These are phyloP conservation scores for Lepisosteus oculatus DNA, from an alignment of 2,113 vertebrate genomes.

Conservation along the genomic window DNA sequence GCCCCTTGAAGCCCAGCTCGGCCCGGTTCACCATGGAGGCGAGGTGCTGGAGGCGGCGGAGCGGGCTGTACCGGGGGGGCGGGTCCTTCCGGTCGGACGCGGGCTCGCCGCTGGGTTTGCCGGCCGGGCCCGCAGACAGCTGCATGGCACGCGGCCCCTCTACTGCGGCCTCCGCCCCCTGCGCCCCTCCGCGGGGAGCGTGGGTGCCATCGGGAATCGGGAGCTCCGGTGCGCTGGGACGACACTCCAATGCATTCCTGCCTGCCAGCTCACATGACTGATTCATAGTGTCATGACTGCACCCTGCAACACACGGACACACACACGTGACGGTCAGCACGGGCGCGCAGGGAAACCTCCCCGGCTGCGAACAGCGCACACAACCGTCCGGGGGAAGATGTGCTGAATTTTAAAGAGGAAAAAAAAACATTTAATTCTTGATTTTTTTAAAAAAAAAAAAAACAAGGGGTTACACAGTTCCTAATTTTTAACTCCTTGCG, in stretches of 20 bases:
- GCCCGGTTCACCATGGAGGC: conserved; percentile 82
- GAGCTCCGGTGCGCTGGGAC: conserved; percentile 71
- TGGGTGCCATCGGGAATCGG: conserved; percentile 61
- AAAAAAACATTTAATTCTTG: too few species aligned
- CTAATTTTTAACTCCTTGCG: too few species aligned
- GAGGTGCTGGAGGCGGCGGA: conserved; percentile 81
- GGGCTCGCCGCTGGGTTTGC: conserved; percentile 58
- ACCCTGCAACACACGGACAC: conserved; percentile 34
- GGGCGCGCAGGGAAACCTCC: too few species aligned
- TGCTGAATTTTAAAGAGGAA: too few species aligned
- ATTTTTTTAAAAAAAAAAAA: conserved; percentile 2
- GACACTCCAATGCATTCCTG: conserved; percentile 65
- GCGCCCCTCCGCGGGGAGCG: conserved; percentile 58
- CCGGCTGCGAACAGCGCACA: too few species aligned
- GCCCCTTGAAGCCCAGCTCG: conserved; percentile 46
- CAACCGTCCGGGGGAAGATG: too few species aligned
- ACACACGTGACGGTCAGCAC: too few species aligned
- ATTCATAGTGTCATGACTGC: conserved; percentile 73
- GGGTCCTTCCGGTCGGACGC: conserved; percentile 68
- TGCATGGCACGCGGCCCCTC: conserved; percentile 56
- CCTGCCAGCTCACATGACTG: conserved; percentile 71
- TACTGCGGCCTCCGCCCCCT: conserved; percentile 62
- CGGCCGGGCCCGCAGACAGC: conserved; percentile 62
- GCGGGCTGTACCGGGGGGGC: conserved; percentile 74
- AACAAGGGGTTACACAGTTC: background rate